Percentiles rank a stretch among this genome's conserved stretches.
Evolutionary conservation across 2,113 vertebrate species (phyloP).

Genomic region (Burhinus bistriatus): DNA sequence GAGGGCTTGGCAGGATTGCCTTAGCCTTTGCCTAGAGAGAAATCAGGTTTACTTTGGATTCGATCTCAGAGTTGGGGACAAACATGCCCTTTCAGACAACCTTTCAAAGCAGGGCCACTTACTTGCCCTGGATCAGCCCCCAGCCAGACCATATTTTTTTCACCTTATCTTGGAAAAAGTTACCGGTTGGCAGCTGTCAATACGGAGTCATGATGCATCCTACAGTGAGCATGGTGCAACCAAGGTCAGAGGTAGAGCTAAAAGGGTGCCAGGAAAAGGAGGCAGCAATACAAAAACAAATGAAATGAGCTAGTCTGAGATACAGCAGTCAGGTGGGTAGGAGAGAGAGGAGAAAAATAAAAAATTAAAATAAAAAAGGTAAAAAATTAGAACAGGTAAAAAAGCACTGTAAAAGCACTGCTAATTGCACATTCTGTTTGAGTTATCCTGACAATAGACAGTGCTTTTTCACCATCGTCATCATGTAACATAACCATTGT

Average conservation of each 20-base stretch:
- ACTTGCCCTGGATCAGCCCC: constrained; percentile 9
- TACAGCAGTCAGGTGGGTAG: neutral
- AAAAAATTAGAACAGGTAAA: neutral
- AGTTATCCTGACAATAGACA: neutral
- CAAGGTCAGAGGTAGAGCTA: neutral
- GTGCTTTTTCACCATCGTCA: neutral
- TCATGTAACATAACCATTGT: neutral
- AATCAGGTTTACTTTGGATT: constrained; percentile 59
- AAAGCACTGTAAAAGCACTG: neutral
- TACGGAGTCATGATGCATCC: neutral
- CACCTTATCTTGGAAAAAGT: constrained; percentile 10
- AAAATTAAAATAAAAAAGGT: neutral
- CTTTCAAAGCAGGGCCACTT: constrained; percentile 40
- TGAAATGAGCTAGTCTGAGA: neutral
- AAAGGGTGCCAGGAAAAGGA: neutral
- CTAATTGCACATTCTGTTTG: neutral
- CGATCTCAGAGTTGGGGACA: constrained; percentile 18
- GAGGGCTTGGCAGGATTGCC: constrained; percentile 1
- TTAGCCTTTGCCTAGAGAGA: constrained; percentile 50
- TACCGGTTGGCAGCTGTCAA: neutral
- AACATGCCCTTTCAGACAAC: constrained; percentile 57
- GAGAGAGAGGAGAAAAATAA: neutral
- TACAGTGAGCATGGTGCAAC: neutral
- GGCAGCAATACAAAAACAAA: neutral
- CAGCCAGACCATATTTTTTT: neutral